Percentiles rank a stretch among this genome's conserved stretches.
These are phyloP conservation scores for Drosophila stalkeri DNA, from an alignment of 2,888 invertebrate species.

Conservation along the genomic window DNA sequence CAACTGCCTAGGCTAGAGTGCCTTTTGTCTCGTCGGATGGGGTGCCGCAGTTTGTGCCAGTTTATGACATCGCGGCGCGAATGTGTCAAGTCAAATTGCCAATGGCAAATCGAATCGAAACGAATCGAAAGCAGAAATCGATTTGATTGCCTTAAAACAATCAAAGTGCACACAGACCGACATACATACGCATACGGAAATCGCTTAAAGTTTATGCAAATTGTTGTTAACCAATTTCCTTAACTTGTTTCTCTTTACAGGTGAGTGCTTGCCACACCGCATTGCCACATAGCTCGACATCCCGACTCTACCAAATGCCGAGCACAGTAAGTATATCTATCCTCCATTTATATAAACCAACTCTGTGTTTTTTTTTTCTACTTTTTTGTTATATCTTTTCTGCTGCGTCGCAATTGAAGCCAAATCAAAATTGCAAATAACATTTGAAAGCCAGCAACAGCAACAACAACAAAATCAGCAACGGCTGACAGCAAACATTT, in stretches of 20 bases:
- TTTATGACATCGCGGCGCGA: constrained; percentile 56
- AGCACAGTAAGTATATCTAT: constrained; percentile 59
- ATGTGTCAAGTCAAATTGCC: constrained; percentile 39
- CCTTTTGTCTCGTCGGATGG: constrained; percentile 8
- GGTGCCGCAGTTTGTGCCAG: constrained; percentile 47
- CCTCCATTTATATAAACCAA: constrained; percentile 19
- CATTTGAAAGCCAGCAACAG: constrained; percentile 42
- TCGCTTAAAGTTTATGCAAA: constrained; percentile 42
- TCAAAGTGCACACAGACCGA: constrained; percentile 7
- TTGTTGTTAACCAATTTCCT: constrained; percentile 43
- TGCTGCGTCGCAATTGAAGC: constrained; percentile 35
- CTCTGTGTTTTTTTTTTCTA: neutral
- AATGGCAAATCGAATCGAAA: constrained; percentile 27
- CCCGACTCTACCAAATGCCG: constrained; percentile 48
- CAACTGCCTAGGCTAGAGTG: neutral
- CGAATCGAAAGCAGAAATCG: constrained; percentile 33
- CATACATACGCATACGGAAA: constrained; percentile 4
- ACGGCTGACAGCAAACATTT: constrained; percentile 33
- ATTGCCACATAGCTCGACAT: constrained; percentile 44
- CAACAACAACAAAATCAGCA: neutral
- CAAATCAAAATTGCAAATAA: constrained; percentile 54
- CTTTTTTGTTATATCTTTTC: neutral
- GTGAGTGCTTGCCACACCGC: constrained; percentile 61
- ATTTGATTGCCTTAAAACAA: constrained; percentile 29
- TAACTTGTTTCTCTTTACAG: constrained; percentile 50